Base-by-base conservation (phyloP, 2,797 vertebrate species). In the Tiaroga cobitis region DNA sequence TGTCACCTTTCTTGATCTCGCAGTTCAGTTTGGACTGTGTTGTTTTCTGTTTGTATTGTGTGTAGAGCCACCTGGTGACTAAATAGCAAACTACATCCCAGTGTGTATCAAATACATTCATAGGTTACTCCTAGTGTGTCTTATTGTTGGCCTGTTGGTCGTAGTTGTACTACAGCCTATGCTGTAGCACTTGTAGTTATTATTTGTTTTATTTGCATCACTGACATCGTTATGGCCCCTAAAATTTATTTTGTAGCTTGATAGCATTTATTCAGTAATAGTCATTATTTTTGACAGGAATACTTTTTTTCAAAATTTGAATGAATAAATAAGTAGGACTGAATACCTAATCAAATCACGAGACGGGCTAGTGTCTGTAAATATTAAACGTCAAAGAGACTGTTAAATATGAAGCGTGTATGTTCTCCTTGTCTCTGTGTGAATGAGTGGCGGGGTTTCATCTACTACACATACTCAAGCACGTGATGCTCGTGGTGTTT, bases 31-130 rank as follows among this genome's bases (percentile, higher is more conserved):
- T 39, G 59, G 9, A 26, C 18, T 46, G 19, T 39, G 54, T 72
- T 75, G 24, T 21, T 51, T 41, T 49, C 1, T 72, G 21, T 63
- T 34, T 49, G 5, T 13, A 41, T 11, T 80, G 41, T 68, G 26
- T 24, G 34, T 29, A 51, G 51, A 32, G 69, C 76, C 83, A 85
- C 67, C 76, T 85, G 67, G 76, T 80, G 83, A 43, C 76, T 29
- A 49, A n/a, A n/a, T 32, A 1, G 16, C 61, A 21, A 34, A 80
- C 61, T 80, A 49, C 56, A 78, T 78, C 24, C 34, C 61, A 34
- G 24, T 65, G 39, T 46, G 39, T 21, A 21, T 63, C 9, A 65
- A 26, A 21, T 41, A 46, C 43, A 59, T 32, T 15, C 24, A 19
- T 32, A 1, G 9, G n/a, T 65, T 32, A 24, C 32, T 80, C 19